These are phyloP conservation scores for Caenorhabditis remanei DNA, from an alignment of 1,140 invertebrate species.

Conservation along the genomic window DNA sequence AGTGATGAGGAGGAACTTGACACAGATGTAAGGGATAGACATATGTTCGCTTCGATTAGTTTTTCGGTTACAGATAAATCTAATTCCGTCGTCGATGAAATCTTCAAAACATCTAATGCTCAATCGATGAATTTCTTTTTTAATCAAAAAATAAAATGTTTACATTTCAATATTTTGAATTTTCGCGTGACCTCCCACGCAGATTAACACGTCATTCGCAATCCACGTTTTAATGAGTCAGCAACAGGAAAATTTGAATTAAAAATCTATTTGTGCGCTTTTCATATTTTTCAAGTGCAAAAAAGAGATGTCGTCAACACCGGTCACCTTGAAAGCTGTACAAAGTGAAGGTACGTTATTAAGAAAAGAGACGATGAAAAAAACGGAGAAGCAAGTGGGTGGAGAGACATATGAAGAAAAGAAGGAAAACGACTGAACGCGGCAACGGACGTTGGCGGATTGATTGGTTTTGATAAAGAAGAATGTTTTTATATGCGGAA, in stretches of 20 bases:
- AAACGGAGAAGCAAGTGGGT: background rate
- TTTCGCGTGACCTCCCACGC: conserved; percentile 2
- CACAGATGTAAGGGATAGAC: background rate
- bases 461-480: conserved; percentile 31
- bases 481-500: conserved; percentile 22
- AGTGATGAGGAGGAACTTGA: conserved; percentile 32
- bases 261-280: too few species aligned
- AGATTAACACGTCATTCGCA: background rate
- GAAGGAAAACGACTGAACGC: background rate
- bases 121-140: background rate
- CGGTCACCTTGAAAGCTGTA: conserved; percentile 50
- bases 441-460: background rate
- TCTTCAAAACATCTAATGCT: background rate
- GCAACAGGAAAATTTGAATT: too few species aligned
- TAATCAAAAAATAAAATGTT: background rate
- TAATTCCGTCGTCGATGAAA: conserved; percentile 13
- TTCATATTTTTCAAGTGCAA: background rate
- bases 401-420: background rate
- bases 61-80: background rate
- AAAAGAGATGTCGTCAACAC: conserved; percentile 1
- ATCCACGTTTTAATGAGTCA: too few species aligned
- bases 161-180: background rate
- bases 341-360: conserved; percentile 44
- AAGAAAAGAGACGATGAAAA: background rate
- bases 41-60: background rate